These are phyloP conservation scores for Nematostella vectensis DNA, from an alignment of 92 coral and sea anemone species.

Conservation along the genomic window DNA sequence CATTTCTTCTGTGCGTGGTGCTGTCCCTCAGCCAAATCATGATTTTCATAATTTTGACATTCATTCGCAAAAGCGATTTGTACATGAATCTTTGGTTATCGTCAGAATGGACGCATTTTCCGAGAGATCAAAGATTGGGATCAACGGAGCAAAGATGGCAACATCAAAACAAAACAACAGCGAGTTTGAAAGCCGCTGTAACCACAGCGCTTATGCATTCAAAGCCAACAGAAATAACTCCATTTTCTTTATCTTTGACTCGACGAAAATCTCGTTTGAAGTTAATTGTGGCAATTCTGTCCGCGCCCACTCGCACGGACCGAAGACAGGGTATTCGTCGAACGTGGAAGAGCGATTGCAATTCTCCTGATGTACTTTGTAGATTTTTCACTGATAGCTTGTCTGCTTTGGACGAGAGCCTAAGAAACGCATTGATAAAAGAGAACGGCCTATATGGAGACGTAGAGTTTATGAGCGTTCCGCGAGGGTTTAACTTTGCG, in stretches of 20 bases:
- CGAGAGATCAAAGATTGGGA: no score
- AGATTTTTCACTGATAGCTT: constrained; percentile 82
- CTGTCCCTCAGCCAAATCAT: background rate
- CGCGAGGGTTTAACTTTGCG: constrained; percentile 80
- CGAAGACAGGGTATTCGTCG: constrained; percentile 76
- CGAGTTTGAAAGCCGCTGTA: constrained; percentile 1
- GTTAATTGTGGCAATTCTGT: constrained; percentile 63
- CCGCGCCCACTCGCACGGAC: constrained; percentile 85
- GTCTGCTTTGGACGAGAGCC: constrained; percentile 44
- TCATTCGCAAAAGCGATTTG: background rate
- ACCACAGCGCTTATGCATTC: no score
- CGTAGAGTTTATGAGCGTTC: constrained; percentile 65
- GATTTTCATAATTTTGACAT: background rate
- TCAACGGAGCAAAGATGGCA: no score
- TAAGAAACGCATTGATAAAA: constrained; percentile 32
- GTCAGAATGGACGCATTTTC: no score
- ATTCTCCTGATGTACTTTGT: constrained; percentile 53
- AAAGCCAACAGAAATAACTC: no score
- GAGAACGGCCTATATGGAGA: constrained; percentile 53
- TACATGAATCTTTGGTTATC: background rate
- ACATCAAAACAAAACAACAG: no score
- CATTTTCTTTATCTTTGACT: no score
- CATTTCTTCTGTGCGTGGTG: background rate
- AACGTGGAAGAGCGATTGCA: constrained; percentile 79
- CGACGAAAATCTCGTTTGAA: constrained; percentile 18